Evolutionary conservation across 2,888 invertebrate species (phyloP), one percentile per base, ranked within the genome.

Genomic region (Habrosyne pyritoides): DNA sequence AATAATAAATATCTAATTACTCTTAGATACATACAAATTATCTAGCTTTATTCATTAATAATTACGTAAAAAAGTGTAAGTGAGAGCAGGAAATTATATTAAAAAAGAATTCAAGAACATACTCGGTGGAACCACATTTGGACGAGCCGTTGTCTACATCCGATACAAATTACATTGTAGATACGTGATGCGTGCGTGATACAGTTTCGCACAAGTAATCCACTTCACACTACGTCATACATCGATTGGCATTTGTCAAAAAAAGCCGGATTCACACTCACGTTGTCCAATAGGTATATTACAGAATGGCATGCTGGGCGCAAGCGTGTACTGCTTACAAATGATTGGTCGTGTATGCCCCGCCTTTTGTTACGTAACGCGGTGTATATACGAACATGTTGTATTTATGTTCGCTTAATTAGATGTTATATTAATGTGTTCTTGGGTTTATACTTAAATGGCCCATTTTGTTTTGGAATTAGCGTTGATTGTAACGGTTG

Each of bases 291-390:
- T 73, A 77, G 76, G 79, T 76, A 72, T 72, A 71, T 71, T 69
- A 67, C 67, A 6, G 42, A 18, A 18, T 18, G 63, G 71, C 61
- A 64, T 64, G 33, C n/a, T n/a, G 33, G 0, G 76, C 77, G 84
- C 82, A 81, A 75, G 82, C 83, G 83, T 77, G 76, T 64, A 65
- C 56, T 62, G 71, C 79, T 71, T 65, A 66, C 73, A 68, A 76
- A 73, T 78, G 87, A 90, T 90, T 90, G 90, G 90, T 73, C 77
- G 87, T 60, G 63, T 63, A 66, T 75, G 89, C 86, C 87, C 81
- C 89, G 89, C 89, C 89, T 84, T 66, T 71, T 56, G 64, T 83
- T 79, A 77, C 79, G 81, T 77, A 73, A 78, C 58, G 60, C 62
- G n/a, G 33, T 33, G 33, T 33, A 33, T 33, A 33, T 33, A 58